Conservation (phyloP, 2,888 invertebrate genomes). For the Petrophora chlorosata region DNA sequence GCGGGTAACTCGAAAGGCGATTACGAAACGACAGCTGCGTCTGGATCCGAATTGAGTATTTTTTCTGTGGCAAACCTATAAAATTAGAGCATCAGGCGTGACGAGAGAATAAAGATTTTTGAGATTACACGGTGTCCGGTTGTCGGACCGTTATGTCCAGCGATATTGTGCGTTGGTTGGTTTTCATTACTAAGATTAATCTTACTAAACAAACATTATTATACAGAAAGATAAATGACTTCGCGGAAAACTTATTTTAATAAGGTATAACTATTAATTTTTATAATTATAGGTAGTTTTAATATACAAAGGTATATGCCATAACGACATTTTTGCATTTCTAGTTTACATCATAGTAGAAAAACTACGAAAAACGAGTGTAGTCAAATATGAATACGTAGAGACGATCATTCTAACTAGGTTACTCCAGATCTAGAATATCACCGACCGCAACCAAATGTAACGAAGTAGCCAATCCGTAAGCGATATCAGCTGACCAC, state of each 20-base stretch:
- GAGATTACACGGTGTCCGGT: constrained; percentile 55
- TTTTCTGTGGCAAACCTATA: constrained; percentile 52
- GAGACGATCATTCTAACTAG: too few relatives aligned
- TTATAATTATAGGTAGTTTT: too few relatives aligned
- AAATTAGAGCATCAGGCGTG: constrained; percentile 59
- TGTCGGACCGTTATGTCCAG: constrained; percentile 45
- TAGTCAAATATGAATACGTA: too few relatives aligned
- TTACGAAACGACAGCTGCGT: constrained; percentile 49
- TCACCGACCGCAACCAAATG: constrained; percentile 13
- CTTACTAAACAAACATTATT: not conserved
- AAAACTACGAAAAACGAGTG: too few relatives aligned
- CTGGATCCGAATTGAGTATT: constrained; percentile 41
- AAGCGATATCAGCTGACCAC: constrained; percentile 50
- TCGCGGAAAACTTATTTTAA: too few relatives aligned
- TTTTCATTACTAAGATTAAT: constrained; percentile 30
- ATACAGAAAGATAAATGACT: not conserved
- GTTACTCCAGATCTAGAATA: constrained; percentile 7
- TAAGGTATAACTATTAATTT: too few relatives aligned
- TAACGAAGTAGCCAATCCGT: constrained; percentile 35
- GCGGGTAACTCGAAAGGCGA: constrained; percentile 32
- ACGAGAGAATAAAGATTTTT: constrained; percentile 54
- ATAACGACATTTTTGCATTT: too few relatives aligned
- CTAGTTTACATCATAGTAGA: too few relatives aligned
- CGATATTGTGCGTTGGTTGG: constrained; percentile 19
- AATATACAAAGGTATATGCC: too few relatives aligned